phyloP scores from a whole-genome alignment of 2,888 invertebrate species.

The Habrosyne pyritoides region DNA sequence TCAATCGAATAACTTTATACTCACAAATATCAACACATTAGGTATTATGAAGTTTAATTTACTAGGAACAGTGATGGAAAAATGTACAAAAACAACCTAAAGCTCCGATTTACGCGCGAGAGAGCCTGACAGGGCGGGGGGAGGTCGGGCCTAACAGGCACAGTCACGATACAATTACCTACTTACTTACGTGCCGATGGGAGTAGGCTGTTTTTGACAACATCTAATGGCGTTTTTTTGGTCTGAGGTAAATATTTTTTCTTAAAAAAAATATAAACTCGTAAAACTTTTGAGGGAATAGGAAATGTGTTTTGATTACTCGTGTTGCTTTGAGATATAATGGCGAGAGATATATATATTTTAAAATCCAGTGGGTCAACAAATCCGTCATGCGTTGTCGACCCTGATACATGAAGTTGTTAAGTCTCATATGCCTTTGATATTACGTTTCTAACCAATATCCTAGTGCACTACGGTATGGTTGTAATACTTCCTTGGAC shows the following conservation, averaged over 20 bases:
- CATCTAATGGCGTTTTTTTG: conserved; percentile 33
- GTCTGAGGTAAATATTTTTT: conserved; percentile 20
- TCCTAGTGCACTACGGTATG: too few relatives aligned
- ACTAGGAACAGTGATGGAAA: conserved; percentile 8
- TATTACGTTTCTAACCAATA: too few relatives aligned
- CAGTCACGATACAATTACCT: conserved; percentile 62
- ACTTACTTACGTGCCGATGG: conserved; percentile 35
- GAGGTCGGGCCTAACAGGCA: conserved; percentile 44
- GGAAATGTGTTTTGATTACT: not conserved
- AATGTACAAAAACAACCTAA: conserved; percentile 25
- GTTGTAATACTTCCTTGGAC: too few relatives aligned
- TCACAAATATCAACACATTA: not conserved
- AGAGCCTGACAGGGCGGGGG: conserved; percentile 25
- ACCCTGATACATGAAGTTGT: too few relatives aligned
- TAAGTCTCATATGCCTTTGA: too few relatives aligned
- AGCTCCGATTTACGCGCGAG: conserved; percentile 41
- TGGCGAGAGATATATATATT: too few relatives aligned
- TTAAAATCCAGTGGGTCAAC: too few relatives aligned
- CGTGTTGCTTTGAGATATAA: not conserved
- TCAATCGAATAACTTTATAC: not conserved
- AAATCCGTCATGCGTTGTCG: too few relatives aligned
- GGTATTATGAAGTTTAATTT: not conserved
- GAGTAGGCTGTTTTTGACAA: conserved; percentile 48
- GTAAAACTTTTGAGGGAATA: conserved; percentile 8
- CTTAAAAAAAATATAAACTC: conserved; percentile 14